These are phyloP conservation scores for Macaria notata DNA, from an alignment of 2,888 invertebrate genomes.

Conservation along the genomic window DNA sequence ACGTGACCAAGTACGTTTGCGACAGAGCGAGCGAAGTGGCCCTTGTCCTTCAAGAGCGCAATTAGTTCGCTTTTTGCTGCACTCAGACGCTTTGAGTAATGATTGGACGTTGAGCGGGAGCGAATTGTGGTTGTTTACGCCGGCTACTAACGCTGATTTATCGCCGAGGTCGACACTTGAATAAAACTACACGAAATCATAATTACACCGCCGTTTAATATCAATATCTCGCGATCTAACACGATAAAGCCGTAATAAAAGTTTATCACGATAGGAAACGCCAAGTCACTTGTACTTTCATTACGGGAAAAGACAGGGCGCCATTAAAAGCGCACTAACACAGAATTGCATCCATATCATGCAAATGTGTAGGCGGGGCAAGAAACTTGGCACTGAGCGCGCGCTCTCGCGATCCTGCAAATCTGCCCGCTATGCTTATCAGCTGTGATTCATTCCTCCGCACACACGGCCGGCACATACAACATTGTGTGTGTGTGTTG, in stretches of 20 bases:
- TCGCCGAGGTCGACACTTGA: conserved; percentile 43
- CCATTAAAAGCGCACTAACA: conserved; percentile 49
- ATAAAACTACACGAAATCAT: conserved; percentile 53
- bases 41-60: conserved; percentile 77
- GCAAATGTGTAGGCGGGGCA: conserved; percentile 71
- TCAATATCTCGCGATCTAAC: conserved; percentile 45
- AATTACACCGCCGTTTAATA: conserved; percentile 43
- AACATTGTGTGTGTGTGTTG: conserved; percentile 39
- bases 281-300: conserved; percentile 12
- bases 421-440: conserved; percentile 75
- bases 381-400: conserved; percentile 71
- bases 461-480: conserved; percentile 46
- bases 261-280: conserved; percentile 23
- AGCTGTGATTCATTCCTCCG: conserved; percentile 71
- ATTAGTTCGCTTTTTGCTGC: conserved; percentile 78
- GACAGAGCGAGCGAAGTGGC: conserved; percentile 65
- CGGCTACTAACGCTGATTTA: conserved; percentile 74
- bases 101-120: conserved; percentile 61
- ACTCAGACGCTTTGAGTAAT: conserved; percentile 75
- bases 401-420: conserved; percentile 65
- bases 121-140: conserved; percentile 68
- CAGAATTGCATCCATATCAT: conserved; percentile 52
- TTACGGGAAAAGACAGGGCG: conserved; percentile 41
- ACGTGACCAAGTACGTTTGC: conserved; percentile 77
- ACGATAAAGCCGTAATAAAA: conserved; percentile 34